Conservation (phyloP, 2,797 vertebrate species). For the Poeciliopsis infans region DNA sequence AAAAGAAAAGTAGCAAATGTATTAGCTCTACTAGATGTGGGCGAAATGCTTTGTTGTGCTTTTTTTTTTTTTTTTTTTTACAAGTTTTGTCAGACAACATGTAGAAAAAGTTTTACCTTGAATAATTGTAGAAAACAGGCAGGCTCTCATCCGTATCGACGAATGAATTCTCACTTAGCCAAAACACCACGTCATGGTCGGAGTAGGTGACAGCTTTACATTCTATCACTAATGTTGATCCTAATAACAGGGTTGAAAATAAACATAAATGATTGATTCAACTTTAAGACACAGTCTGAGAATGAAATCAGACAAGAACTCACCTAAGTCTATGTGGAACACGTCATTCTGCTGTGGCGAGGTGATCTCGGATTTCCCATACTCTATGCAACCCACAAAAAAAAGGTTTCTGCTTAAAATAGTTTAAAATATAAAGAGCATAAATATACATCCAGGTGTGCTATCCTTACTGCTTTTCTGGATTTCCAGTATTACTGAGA, state of each 20-base stretch:
- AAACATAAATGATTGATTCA: not conserved
- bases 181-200: not conserved
- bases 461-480: conserved; percentile 25
- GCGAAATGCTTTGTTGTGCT: not conserved
- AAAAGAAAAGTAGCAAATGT: not conserved
- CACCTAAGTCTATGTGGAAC: conserved; percentile 54
- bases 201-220: conserved; percentile 9
- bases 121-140: conserved; percentile 46
- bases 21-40: not conserved
- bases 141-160: not conserved
- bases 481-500: conserved; percentile 18
- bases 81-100: not conserved
- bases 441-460: not conserved
- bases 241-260: conserved; percentile 4
- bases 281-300: not conserved
- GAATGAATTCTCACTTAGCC: conserved; percentile 27
- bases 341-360: conserved; percentile 4
- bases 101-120: conserved; percentile 20
- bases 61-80: no score
- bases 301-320: conserved; percentile 8
- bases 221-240: conserved; percentile 14
- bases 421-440: not conserved
- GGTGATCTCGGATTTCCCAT: conserved; percentile 16
- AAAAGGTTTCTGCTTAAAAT: not conserved
- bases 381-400: conserved; percentile 14